Evolutionary conservation across 64 coral and sea anemone genomes (phyloP).

Genomic region (Montipora capricornis): DNA sequence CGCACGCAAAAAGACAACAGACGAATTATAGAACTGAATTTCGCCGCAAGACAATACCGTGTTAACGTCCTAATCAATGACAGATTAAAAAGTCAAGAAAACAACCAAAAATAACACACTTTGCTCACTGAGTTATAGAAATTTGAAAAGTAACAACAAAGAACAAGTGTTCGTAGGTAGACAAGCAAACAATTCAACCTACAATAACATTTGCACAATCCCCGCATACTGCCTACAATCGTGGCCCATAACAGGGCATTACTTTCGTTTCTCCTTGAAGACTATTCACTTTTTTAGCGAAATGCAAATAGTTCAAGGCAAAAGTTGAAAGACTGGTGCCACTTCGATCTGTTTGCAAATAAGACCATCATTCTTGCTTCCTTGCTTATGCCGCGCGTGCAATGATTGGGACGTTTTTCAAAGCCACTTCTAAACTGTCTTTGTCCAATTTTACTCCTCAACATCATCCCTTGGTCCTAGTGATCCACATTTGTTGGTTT

Average conservation of each 20-base stretch:
- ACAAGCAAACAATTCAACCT: background rate
- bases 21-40: background rate
- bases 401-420: too few relatives aligned
- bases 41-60: background rate
- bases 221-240: too few relatives aligned
- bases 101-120: background rate
- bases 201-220: background rate
- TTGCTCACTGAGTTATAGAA: background rate
- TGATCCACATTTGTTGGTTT: too few relatives aligned
- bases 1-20: background rate
- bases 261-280: background rate
- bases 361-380: too few relatives aligned
- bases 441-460: too few relatives aligned
- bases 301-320: background rate
- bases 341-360: too few relatives aligned
- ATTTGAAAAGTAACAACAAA: background rate
- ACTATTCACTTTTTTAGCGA: background rate
- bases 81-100: background rate
- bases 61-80: background rate
- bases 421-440: too few relatives aligned
- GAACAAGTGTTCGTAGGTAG: background rate
- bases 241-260: background rate
- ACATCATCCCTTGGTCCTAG: too few relatives aligned
- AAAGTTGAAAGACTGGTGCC: too few relatives aligned
- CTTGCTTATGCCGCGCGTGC: too few relatives aligned